Evolutionary conservation across 1,140 invertebrate species (phyloP).

Genomic region (Globodera rostochiensis): DNA sequence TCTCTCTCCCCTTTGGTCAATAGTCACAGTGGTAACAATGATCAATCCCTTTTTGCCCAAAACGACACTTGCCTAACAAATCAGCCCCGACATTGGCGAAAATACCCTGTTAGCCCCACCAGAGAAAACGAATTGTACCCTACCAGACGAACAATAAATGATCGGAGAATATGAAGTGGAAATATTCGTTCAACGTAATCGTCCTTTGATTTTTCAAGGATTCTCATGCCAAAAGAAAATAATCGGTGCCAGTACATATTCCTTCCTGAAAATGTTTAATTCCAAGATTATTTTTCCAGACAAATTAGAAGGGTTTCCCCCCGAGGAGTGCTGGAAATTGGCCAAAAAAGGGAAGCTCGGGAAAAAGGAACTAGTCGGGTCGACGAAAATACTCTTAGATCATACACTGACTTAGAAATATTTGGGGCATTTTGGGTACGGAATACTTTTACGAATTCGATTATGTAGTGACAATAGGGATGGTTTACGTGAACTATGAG

Average conservation of each 20-base stretch:
- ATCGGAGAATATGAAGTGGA: neutral
- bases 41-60: neutral
- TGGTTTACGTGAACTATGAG: neutral
- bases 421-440: neutral
- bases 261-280: neutral
- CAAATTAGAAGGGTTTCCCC: neutral
- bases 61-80: neutral
- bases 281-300: neutral
- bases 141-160: neutral
- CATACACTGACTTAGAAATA: neutral
- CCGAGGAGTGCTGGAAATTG: conserved; percentile 10
- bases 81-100: neutral
- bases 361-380: neutral
- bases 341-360: neutral
- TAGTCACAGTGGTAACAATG: neutral
- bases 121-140: neutral
- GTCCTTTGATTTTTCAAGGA: neutral
- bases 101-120: neutral
- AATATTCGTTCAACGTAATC: neutral
- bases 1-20: neutral
- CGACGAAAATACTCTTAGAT: neutral
- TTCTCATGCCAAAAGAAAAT: conserved; percentile 4
- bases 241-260: neutral
- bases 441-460: neutral
- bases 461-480: neutral